Base-by-base conservation (phyloP, 2,888 invertebrate species). In the Beris morrisii region DNA sequence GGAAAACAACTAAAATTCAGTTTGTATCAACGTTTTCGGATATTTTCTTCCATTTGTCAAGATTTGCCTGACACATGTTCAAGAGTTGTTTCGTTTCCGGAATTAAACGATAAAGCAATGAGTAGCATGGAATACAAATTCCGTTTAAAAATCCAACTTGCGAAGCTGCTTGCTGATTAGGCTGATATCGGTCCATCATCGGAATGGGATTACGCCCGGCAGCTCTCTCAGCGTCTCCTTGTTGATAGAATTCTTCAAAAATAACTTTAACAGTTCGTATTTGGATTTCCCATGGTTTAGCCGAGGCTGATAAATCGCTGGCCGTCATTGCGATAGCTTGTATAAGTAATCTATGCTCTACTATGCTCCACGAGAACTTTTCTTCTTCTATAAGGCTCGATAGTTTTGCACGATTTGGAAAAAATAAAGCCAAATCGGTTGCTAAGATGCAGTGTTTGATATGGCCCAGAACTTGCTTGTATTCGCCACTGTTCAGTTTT, bases 201-300 rank as follows among this genome's bases (percentile, higher is more conserved):
- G 92, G 86, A 56, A 92, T 88, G 0, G 93, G 92, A 15, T 78
- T 83, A 57, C 86, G 83, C 0, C 92, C 91, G 57, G 86, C 84
- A 7, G 81, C 82, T 64, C 85, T 83, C 75, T 91, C 91, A 32
- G 88, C 87, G 75, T 91, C 91, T 1, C 90, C 87, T 74, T 91
- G 91, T 69, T 89, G 88, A 74, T 91, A 92, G 76, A 92, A 92
- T 77, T 92, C 91, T 74, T 91, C 88, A 75, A 90, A 91, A 64
- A 93, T 93, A 6, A 92, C 89, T 74, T 86, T 86, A 1, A 92
- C 92, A 0, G 92, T 91, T 75, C 90, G 86, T 22, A 87, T 86
- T 79, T 93, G 93, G 3, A 91, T 83, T 30, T 88, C 85, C 92
- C 93, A 93, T 1, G 92, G 92, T 76, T 93, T 93, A 0, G 92